These are phyloP conservation scores for Cephalopachus bancanus DNA, from an alignment of 2,797 vertebrate species.

Conservation along the genomic window DNA sequence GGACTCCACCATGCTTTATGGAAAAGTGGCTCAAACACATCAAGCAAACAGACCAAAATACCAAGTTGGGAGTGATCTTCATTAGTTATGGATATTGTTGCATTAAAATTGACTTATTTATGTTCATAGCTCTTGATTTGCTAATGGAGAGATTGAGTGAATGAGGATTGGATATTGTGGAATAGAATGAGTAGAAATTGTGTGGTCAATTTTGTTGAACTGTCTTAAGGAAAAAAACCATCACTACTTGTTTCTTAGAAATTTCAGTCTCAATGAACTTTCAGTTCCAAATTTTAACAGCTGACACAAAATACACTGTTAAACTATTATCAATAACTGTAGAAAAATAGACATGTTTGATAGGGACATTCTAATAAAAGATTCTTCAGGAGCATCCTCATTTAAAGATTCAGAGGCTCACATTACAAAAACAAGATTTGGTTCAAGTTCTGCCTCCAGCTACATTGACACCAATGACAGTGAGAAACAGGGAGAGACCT, in stretches of 20 bases:
- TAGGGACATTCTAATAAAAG: constrained; percentile 89
- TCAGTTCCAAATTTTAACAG: constrained; percentile 87
- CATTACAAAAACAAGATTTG: constrained; percentile 88
- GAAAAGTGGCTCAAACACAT: not conserved
- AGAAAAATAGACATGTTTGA: constrained; percentile 92
- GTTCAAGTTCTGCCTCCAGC: constrained; percentile 86
- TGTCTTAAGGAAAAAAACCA: constrained; percentile 86
- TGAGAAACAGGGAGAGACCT: constrained; percentile 72
- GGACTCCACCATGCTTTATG: constrained; percentile 2
- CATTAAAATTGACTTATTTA: not conserved
- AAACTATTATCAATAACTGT: constrained; percentile 88
- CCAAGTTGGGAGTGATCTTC: not conserved
- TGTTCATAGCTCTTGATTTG: constrained; percentile 51
- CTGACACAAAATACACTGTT: constrained; percentile 90
- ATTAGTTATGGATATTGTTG: not conserved
- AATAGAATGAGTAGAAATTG: constrained; percentile 37
- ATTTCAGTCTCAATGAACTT: constrained; percentile 88
- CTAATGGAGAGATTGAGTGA: constrained; percentile 36
- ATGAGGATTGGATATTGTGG: not conserved
- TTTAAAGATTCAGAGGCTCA: constrained; percentile 87
- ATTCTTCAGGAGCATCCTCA: constrained; percentile 82
- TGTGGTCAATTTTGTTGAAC: constrained; percentile 23
- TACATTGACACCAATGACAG: constrained; percentile 84
- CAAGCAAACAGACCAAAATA: not conserved
- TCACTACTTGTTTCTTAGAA: constrained; percentile 87